phyloP scores from a whole-genome alignment of 1,140 invertebrate species.

The Aphaenogaster ashmeadi region DNA sequence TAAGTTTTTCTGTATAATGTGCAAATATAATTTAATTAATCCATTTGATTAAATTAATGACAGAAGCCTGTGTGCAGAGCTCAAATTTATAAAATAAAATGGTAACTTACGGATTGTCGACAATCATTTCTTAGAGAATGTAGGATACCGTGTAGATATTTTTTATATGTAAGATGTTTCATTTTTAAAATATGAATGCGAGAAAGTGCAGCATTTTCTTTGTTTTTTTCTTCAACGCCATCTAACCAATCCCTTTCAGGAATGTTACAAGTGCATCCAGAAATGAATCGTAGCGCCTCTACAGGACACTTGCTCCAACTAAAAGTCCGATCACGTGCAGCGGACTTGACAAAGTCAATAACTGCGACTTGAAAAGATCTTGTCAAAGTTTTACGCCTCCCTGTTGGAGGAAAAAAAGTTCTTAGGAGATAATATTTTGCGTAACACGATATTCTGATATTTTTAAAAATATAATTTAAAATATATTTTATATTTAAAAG shows the following conservation, averaged over 20 bases:
- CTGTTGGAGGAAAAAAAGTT: not conserved
- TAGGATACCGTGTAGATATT: not conserved
- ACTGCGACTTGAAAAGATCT: not conserved
- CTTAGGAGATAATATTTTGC: not conserved
- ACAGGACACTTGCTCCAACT: not conserved
- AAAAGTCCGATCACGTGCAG: not conserved
- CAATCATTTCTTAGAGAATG: conserved; percentile 32
- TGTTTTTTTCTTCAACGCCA: conserved; percentile 10
- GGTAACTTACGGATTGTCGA: conserved; percentile 7
- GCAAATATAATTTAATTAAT: not conserved
- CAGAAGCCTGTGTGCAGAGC: not conserved
- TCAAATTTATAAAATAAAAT: not conserved
- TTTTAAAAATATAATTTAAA: conserved; percentile 14
- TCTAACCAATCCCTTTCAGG: not conserved
- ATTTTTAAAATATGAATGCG: conserved; percentile 10
- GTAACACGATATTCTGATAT: not conserved
- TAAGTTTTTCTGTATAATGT: not conserved
- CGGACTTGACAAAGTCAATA: conserved; percentile 9
- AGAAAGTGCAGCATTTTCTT: not conserved
- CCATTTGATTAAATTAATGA: conserved; percentile 8
- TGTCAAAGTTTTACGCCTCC: not conserved
- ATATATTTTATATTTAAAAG: not conserved
- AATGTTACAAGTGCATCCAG: not conserved
- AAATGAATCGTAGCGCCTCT: conserved; percentile 17
- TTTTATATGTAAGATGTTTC: not conserved